phyloP scores from a whole-genome alignment of 2,888 invertebrate genomes.

The Gandaritis pyraliata region DNA sequence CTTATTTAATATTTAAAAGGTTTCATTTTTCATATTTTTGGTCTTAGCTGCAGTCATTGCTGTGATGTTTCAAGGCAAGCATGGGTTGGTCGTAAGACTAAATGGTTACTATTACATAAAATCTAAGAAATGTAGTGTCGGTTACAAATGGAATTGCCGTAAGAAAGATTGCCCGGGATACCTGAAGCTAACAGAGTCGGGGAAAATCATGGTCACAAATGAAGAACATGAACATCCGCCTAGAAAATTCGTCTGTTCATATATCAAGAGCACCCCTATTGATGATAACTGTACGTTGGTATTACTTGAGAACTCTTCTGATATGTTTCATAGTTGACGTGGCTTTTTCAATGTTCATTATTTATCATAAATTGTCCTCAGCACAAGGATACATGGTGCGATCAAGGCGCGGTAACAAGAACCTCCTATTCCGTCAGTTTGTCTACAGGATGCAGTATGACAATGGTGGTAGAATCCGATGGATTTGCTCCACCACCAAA shows the following conservation, averaged over 20 bases:
- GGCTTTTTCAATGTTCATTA: not conserved
- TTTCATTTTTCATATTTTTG: too few relatives aligned
- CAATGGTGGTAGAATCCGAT: conserved; percentile 46
- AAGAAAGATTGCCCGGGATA: conserved; percentile 47
- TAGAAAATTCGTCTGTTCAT: conserved; percentile 16
- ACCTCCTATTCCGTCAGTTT: conserved; percentile 54
- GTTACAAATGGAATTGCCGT: conserved; percentile 51
- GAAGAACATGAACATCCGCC: conserved; percentile 39
- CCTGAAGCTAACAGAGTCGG: conserved; percentile 47
- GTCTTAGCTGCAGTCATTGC: conserved; percentile 3
- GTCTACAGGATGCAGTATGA: conserved; percentile 56
- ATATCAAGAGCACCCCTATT: conserved; percentile 11
- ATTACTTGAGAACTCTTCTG: not conserved
- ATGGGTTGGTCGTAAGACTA: conserved; percentile 17
- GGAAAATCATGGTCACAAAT: conserved; percentile 50
- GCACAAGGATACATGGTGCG: conserved; percentile 51
- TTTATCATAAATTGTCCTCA: conserved; percentile 17
- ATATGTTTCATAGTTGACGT: too few relatives aligned
- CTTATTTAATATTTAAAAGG: too few relatives aligned
- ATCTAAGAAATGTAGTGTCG: conserved; percentile 45
- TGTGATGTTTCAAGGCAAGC: conserved; percentile 15
- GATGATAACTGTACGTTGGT: conserved; percentile 16
- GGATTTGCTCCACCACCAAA: conserved; percentile 59
- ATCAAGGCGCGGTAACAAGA: conserved; percentile 59
- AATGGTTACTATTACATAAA: conserved; percentile 43